Conservation (phyloP, 2,797 vertebrate species). For the Fratercula arctica region DNA sequence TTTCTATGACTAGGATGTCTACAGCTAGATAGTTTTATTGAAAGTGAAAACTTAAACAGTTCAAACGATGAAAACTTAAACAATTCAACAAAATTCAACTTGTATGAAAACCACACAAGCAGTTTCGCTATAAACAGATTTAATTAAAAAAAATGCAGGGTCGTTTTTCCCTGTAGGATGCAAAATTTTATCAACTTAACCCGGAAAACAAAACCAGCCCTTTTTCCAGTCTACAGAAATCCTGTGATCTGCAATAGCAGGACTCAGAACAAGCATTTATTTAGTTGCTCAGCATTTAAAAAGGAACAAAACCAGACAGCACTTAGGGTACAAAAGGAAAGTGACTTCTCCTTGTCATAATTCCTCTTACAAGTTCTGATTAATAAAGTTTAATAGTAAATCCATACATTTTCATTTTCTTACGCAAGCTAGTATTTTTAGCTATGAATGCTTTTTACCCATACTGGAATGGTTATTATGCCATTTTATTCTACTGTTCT, state of each 20-base stretch:
- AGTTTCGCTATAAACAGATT: neutral
- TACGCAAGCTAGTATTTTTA: neutral
- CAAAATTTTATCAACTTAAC: neutral
- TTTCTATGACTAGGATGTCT: neutral
- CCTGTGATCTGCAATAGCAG: neutral
- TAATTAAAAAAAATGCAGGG: neutral
- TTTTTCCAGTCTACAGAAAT: neutral
- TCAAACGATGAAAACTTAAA: neutral
- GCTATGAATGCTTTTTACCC: neutral
- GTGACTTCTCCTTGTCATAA: neutral
- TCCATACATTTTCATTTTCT: neutral
- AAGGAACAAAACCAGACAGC: neutral
- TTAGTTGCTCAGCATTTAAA: neutral
- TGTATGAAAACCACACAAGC: neutral
- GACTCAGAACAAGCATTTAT: neutral
- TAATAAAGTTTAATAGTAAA: rapidly evolving
- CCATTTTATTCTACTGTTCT: neutral
- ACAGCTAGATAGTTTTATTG: neutral
- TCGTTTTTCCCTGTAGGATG: neutral
- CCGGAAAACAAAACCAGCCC: neutral
- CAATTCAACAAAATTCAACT: neutral
- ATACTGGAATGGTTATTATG: neutral
- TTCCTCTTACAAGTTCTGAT: neutral
- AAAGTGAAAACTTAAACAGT: neutral
- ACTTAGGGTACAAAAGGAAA: neutral